Conservation (phyloP, 2,113 vertebrate species). For the Myiozetetes cayanensis region DNA sequence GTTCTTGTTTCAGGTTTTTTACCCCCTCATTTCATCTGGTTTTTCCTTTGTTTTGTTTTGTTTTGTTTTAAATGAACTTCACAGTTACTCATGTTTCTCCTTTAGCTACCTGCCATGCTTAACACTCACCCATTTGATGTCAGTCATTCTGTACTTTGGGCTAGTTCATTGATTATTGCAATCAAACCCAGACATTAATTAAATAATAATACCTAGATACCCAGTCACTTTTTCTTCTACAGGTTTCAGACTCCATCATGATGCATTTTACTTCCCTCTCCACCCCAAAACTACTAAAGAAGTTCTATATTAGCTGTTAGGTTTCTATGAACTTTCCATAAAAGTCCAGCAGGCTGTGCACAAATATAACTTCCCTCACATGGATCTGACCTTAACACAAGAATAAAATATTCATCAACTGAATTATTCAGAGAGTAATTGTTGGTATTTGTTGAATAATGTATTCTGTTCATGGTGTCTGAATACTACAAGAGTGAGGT, state of each 20-base stretch:
- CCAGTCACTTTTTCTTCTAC: neutral
- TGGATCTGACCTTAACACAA: neutral
- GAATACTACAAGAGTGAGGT: neutral
- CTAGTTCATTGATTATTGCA: neutral
- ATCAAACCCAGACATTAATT: neutral
- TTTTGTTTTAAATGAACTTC: neutral
- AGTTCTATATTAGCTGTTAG: neutral
- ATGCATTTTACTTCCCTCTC: neutral
- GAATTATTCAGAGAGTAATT: slow-evolving; percentile 62
- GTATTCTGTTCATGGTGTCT: slow-evolving; percentile 23
- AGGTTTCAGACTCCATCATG: neutral
- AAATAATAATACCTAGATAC: neutral
- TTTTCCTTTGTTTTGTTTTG: neutral
- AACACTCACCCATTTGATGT: neutral
- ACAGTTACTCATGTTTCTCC: neutral
- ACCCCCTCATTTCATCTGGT: rapidly evolving
- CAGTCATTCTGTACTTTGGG: neutral
- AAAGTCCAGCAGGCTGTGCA: neutral
- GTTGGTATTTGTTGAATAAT: slow-evolving; percentile 58
- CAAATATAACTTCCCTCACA: neutral
- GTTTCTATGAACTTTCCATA: neutral
- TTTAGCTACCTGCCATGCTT: neutral
- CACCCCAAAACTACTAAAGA: neutral
- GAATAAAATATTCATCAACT: slow-evolving; percentile 47
- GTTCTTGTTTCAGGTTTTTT: neutral